Evolutionary conservation across 2,888 invertebrate species (phyloP), one percentile per base, ranked within the genome.

Genomic region (Chesias legatella): DNA sequence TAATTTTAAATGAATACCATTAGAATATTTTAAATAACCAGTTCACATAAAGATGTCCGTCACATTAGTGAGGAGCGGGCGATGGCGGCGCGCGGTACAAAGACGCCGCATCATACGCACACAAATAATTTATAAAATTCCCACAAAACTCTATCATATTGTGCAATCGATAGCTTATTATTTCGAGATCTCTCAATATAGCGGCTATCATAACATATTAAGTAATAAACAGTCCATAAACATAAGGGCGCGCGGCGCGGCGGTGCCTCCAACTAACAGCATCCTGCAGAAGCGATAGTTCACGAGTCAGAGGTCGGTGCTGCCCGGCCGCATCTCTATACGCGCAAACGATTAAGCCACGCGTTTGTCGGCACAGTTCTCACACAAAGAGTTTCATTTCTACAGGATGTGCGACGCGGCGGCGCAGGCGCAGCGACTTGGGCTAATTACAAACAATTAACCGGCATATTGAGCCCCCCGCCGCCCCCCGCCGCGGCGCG

Each of bases 211-310:
- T 63, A 66, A 67, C 72, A 68, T 79, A 84, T 83, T 84, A 84
- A 84, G 82, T 68, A 76, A 83, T 83, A 83, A 85, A 82, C 79
- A 83, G 80, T 63, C 69, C 63, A 78, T 83, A 82, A 81, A 81
- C 63, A 57, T 67, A 59, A 67, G 58, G 60, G 55, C 41, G 38
- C 28, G 33, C 32, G 40, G 27, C 7, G 13, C 11, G 27, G 26
- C 10, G 20, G 39, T 22, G 33, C 6, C 22, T 6, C 22, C 4
- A 3, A 17, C 13, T 17, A 17, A 17, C 5, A 17, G 5, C 5
- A 17, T 2, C 13, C 13, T 5, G 13, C 5, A 17, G 13, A 17
- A 17, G 13, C 13, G 13, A 17, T 17, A 17, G 3, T 17, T 17
- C 13, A 5, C 13, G 5, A 17, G 3, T 17, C 13, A 5, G 5